Conservation (phyloP, 2,113 vertebrate genomes). For the Kryptolebias marmoratus region DNA sequence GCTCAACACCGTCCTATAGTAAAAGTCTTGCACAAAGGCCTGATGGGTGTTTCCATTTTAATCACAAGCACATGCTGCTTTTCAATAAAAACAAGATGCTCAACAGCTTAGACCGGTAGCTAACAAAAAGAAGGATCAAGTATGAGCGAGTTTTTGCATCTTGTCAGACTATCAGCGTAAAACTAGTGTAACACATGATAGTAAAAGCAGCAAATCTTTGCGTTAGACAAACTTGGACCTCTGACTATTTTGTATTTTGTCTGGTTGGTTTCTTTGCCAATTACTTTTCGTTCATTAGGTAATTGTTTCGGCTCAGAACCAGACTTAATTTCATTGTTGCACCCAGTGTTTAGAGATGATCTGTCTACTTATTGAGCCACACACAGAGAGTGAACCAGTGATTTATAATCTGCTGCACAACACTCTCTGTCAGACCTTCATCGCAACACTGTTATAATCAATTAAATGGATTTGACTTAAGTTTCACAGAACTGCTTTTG, state of each 20-base stretch:
- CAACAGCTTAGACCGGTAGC: neutral
- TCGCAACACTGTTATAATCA: neutral
- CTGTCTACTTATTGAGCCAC: neutral
- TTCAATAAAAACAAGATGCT: neutral
- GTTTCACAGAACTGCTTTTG: neutral
- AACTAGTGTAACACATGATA: neutral
- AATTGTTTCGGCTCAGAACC: neutral
- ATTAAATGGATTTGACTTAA: neutral
- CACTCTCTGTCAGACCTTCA: neutral
- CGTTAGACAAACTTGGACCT: neutral
- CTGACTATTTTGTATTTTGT: neutral
- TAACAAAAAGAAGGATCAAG: neutral
- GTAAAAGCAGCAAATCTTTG: neutral
- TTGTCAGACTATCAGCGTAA: neutral
- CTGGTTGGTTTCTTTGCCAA: neutral
- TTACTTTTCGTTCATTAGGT: neutral
- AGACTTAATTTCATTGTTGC: neutral
- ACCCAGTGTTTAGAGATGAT: neutral
- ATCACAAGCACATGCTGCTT: neutral
- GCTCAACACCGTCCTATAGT: neutral
- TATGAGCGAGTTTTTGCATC: neutral
- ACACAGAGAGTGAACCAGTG: neutral
- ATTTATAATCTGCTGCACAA: neutral
- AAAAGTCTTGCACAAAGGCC: neutral
- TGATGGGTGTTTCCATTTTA: constrained; percentile 6